Conservation (phyloP, 1,140 invertebrate species). For the Drosophila gunungcola region DNA sequence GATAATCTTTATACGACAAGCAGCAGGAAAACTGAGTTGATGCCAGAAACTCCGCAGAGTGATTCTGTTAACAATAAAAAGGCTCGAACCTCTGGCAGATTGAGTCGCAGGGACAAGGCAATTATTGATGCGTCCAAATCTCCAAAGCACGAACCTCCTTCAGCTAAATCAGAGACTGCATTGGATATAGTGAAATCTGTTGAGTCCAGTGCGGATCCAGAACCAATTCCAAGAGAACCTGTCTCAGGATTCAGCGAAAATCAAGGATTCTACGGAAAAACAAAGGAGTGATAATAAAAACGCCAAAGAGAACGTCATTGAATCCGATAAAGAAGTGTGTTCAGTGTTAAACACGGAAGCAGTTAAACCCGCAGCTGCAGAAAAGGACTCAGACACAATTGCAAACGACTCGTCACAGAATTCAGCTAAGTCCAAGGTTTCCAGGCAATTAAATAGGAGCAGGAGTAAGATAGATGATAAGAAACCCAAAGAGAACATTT, state of each 20-base stretch:
- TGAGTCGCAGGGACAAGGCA: slow-evolving; percentile 9
- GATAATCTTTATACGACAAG: neutral
- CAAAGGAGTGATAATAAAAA: neutral
- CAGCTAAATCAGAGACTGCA: neutral
- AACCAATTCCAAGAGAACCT: neutral
- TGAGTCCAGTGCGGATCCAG: neutral
- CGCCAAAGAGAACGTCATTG: neutral
- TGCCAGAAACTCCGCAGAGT: neutral
- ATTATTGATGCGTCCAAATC: neutral
- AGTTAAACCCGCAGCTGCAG: neutral
- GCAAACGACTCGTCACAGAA: neutral
- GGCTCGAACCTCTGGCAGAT: slow-evolving; percentile 1
- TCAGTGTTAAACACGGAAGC: neutral
- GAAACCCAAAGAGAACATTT: neutral
- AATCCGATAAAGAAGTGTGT: neutral
- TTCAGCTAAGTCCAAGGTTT: neutral
- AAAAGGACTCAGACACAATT: neutral
- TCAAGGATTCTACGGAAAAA: too few relatives aligned
- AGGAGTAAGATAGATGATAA: neutral
- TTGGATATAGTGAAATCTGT: neutral
- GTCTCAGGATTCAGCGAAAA: neutral
- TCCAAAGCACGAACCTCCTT: neutral
- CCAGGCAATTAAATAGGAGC: neutral
- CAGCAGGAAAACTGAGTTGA: neutral
- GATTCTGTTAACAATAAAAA: neutral